phyloP scores from a whole-genome alignment of 2,113 vertebrate genomes.

The Pseudopipra pipra region DNA sequence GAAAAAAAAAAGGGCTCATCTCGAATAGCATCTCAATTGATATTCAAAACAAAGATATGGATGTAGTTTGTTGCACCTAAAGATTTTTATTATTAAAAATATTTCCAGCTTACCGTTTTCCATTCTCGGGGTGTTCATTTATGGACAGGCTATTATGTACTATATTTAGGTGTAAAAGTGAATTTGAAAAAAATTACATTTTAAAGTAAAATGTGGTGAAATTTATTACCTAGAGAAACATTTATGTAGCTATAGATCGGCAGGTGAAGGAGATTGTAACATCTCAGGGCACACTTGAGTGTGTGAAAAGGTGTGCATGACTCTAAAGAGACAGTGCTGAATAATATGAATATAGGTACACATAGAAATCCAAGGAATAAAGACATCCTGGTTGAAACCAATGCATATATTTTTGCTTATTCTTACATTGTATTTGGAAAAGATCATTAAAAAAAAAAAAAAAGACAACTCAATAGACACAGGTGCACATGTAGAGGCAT shows the following conservation, averaged over 20 bases:
- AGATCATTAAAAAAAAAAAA: not conserved
- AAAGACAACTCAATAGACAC: not conserved
- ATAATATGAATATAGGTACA: not conserved
- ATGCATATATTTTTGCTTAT: not conserved
- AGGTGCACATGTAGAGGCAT: not conserved
- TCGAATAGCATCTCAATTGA: not conserved
- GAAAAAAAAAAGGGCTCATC: not conserved
- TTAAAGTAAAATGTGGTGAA: slow-evolving; percentile 55
- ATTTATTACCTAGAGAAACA: slow-evolving; percentile 24
- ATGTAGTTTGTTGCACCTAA: not conserved
- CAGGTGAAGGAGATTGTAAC: not conserved
- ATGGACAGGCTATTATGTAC: not conserved
- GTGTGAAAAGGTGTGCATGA: not conserved
- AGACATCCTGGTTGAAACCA: not conserved
- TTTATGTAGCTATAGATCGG: not conserved
- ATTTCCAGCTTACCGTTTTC: not conserved
- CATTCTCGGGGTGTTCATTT: not conserved
- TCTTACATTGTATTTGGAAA: not conserved
- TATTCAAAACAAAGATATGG: not conserved
- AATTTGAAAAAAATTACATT: slow-evolving; percentile 41
- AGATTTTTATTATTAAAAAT: not conserved
- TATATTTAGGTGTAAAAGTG: slow-evolving; percentile 13
- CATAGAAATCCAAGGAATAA: not conserved
- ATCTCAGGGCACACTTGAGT: not conserved
- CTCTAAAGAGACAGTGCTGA: not conserved